Evolutionary conservation across 2,888 invertebrate species (phyloP), one percentile per base, ranked within the genome.

Genomic region (Lycaena phlaeas): DNA sequence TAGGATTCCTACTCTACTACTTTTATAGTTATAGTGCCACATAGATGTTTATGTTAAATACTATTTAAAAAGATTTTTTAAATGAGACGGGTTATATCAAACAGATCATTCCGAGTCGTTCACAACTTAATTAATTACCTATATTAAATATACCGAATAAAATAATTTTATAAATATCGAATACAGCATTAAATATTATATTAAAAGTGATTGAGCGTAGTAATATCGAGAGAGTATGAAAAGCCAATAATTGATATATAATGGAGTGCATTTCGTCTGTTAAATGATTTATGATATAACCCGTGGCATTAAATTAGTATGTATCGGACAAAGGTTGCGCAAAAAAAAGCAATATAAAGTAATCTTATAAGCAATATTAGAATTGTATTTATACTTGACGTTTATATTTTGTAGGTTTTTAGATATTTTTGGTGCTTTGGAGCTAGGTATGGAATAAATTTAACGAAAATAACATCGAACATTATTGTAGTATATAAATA

Each of bases 361-460:
- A 75, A 82, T 68, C 63, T 52, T 51, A 74, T 73, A 76, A 84
- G 82, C 81, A 82, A 82, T 82, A 84, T 57, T 76, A 79, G 68
- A 61, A 54, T 68, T 37, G 51, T 66, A 68, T 54, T 53, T 52
- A 59, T 54, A 63, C 59, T 60, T 53, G 55, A 69, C 57, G 57
- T 67, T 65, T 69, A 71, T 55, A 60, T 59, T 70, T 66, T 52
- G 68, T 77, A 76, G 77, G 58, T 54, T 61, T 62, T 67, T 75
- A 74, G 72, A 68, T 54, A 61, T 69, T 71, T 65, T 77, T 74
- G 76, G 79, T 79, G 78, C 78, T 78, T 75, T 56, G 64, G 64
- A 69, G 69, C 76, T 53, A 51, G 65, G 61, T 66, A 67, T 66
- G 60, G 56, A 62, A 55, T 29, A 53, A 54, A 56, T 53, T 50